Base-by-base conservation (phyloP, 2,113 vertebrate genomes). In the Delphinus delphis region DNA sequence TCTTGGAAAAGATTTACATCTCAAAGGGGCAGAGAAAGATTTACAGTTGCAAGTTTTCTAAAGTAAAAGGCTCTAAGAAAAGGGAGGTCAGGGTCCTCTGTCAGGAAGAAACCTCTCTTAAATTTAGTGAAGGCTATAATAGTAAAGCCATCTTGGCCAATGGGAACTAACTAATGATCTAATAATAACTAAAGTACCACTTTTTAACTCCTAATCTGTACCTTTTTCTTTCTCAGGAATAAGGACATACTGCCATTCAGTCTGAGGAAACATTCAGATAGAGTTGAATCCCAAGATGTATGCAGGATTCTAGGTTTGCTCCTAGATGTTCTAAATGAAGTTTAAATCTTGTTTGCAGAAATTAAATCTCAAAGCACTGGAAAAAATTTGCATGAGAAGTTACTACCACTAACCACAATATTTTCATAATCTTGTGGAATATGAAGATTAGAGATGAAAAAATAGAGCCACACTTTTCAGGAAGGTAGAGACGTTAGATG, bases 11-110 rank as follows among this genome's bases (percentile, higher is more conserved):
- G 55, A 93, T 74, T 96, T 96, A 41, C 12, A 93, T 94, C 4
- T 87, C 41, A 58, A 93, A 85, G 60, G 26, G 10, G 8, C 21
- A 73, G 76, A 71, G 14, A 36, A 91, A 71, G 12, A 77, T 87
- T 91, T 91, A 76, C 44, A 77, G 13, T 15, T 83, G 2, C 21
- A 93, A 83, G 26, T 87, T 96, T 96, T 93, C 20, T 92, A 53
- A 89, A 60, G 62, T 73, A 92, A 80, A 77, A 88, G 31, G 31
- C 53, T 81, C 26, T 71, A 91, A 65, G 47, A 73, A 85, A 85
- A 76, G 21, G 6, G 21, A 76, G 15, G 17, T 44, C 62, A 33
- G 6, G 26, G 8, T 2, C 20, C 11, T 44, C 26, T 44, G 65
- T 91, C 63, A 89, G 18, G 25, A 86, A 88, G 44, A 93, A 95